Percentiles rank a stretch among this genome's conserved stretches.
Evolutionary conservation across 2,888 invertebrate species (phyloP).

Genomic region (Zelleria hepariella): DNA sequence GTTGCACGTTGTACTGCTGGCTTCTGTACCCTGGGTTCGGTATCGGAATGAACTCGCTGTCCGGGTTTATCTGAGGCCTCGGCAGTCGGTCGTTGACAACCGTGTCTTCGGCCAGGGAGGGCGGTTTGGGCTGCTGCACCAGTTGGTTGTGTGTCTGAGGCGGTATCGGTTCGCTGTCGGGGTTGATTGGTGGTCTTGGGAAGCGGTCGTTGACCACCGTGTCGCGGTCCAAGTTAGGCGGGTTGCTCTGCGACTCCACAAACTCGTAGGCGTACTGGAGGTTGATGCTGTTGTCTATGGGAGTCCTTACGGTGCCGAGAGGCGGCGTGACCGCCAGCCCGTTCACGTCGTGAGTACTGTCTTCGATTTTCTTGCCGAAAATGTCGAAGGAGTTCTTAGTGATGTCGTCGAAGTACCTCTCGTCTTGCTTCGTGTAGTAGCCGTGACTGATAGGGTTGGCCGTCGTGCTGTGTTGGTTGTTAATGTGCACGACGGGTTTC

Average conservation of each 20-base stretch:
- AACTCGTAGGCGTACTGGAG: conserved; percentile 68
- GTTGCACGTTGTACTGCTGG: conserved; percentile 41
- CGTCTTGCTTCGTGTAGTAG: conserved; percentile 78
- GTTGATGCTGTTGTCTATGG: conserved; percentile 67
- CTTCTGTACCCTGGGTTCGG: conserved; percentile 55
- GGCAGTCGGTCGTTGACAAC: conserved; percentile 80
- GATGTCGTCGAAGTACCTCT: conserved; percentile 78
- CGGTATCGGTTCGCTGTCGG: conserved; percentile 74
- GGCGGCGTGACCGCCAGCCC: conserved; percentile 62
- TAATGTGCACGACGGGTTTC: conserved; percentile 41
- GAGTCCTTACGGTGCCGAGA: conserved; percentile 55
- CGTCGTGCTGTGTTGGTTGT: conserved; percentile 53
- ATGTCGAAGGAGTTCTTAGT: conserved; percentile 82
- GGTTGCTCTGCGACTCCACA: conserved; percentile 43
- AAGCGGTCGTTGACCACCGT: conserved; percentile 79
- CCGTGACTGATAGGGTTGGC: conserved; percentile 72
- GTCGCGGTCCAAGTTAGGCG: conserved; percentile 74
- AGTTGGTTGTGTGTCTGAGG: conserved; percentile 40
- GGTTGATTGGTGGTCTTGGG: conserved; percentile 77
- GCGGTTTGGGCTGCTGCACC: conserved; percentile 43
- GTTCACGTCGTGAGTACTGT: conserved; percentile 51
- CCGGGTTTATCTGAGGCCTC: conserved; percentile 77
- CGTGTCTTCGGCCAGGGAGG: conserved; percentile 75
- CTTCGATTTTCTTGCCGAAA: conserved; percentile 78
- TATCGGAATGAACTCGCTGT: conserved; percentile 75